phyloP scores from a whole-genome alignment of 2,113 vertebrate species.

The Mustela nigripes region DNA sequence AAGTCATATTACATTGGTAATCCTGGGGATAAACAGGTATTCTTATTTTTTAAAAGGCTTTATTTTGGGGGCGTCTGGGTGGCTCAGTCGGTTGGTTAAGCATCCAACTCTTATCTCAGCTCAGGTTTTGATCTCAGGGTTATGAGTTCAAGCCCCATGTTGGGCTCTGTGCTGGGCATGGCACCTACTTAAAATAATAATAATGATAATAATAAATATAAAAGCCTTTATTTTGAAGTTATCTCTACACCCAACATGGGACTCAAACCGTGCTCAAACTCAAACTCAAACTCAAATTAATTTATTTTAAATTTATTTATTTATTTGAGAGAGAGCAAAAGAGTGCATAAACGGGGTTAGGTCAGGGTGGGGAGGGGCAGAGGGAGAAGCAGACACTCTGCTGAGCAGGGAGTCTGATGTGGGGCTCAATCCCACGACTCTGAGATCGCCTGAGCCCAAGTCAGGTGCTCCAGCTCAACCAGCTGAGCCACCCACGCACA shows the following conservation, averaged over 20 bases:
- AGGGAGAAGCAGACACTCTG: background rate
- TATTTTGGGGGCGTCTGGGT: background rate
- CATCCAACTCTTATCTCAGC: background rate
- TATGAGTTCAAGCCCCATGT: background rate
- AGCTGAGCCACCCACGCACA: background rate
- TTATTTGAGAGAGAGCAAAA: background rate
- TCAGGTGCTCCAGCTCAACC: background rate
- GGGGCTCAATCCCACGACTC: background rate
- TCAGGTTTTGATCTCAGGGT: background rate
- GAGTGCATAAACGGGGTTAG: too few species aligned
- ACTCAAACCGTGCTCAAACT: background rate
- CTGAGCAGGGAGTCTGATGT: background rate
- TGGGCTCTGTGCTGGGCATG: background rate
- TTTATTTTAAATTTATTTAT: background rate
- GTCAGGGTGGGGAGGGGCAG: background rate
- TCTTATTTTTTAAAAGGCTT: background rate
- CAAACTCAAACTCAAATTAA: background rate
- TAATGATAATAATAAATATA: background rate
- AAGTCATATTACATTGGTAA: background rate
- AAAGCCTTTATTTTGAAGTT: background rate
- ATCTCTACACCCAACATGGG: background rate
- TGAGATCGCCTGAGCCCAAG: background rate
- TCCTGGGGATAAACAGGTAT: background rate
- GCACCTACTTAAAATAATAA: too few species aligned
- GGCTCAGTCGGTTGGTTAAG: background rate